Evolutionary conservation across 2,113 vertebrate genomes (phyloP), one percentile per base, ranked within the genome.

Genomic region (Neopipo cinnamomea): DNA sequence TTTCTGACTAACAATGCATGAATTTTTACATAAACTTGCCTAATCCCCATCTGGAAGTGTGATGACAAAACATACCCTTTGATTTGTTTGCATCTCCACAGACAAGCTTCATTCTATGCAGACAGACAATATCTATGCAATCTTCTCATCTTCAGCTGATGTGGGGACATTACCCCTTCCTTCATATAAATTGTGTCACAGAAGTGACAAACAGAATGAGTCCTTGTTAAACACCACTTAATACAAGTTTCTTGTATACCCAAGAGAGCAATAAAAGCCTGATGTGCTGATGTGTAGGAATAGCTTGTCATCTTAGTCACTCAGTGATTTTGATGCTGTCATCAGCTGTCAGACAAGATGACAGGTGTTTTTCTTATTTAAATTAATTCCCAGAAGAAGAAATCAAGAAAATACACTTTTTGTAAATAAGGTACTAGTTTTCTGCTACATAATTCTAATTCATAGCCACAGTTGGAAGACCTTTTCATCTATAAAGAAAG

Each of bases 341-440:
- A 93, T 41, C 88, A 76, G 83, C 82, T 96, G 73, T 88, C 95
- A 96, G 62, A 80, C 46, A 93, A 91, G 16, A 85, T 19, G 70
- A 89, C 84, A 95, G 68, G 61, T 92, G 72, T 78, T 97, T 95
- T 93, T 91, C 87, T 92, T 55, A 70, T 56, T 92, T 80, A 92
- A 89, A 78, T 78, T 90, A 61, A 84, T 62, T 80, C 83, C 55
- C 76, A 86, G 23, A 19, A 70, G 24, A 91, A 91, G 78, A 91
- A 95, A 95, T 89, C 55, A 91, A 65, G 49, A 91, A 93, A 58
- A 80, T 5, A 37, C 5, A 65, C n/a, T 84, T 89, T 44, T 52
- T 83, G 50, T 89, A 91, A 94, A 91, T 68, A 86, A 88, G 22
- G 22, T 37, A 35, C 13, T 46, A 11, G 19, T 35, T 85, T 94